A percentile compares a stretch with the other conserved stretches of the same genome.
Evolutionary conservation across 2,888 invertebrate species (phyloP).

Genomic region (Coleophora deauratella): DNA sequence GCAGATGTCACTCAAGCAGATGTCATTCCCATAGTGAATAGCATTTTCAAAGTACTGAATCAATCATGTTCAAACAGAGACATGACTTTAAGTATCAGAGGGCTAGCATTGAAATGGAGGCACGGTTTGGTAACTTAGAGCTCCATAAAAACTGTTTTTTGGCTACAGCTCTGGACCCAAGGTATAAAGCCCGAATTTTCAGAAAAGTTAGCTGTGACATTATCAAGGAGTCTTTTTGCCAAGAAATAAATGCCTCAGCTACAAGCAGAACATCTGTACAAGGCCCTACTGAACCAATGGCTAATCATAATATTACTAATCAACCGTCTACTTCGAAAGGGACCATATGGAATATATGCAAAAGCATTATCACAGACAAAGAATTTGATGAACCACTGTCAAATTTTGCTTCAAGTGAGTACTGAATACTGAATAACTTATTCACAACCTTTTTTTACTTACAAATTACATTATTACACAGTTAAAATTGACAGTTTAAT

Average conservation of each 20-base stretch:
- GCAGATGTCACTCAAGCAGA: not conserved
- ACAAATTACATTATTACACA: constrained; percentile 2
- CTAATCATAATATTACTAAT: not conserved
- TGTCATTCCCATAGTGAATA: not conserved
- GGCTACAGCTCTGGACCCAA: not conserved
- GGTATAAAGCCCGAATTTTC: not conserved
- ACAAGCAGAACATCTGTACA: not conserved
- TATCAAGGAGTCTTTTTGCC: not conserved
- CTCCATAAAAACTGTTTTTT: not conserved
- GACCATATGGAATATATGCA: constrained; percentile 1
- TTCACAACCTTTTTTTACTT: constrained; percentile 2
- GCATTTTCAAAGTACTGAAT: not conserved
- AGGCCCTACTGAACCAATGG: not conserved
- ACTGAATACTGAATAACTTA: constrained; percentile 1
- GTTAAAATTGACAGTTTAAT: constrained; percentile 1
- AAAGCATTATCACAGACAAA: constrained; percentile 1
- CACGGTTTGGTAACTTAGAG: not conserved
- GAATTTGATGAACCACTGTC: constrained; percentile 1
- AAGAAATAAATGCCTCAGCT: constrained; percentile 1
- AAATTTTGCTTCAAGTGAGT: constrained; percentile 1
- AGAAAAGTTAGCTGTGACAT: not conserved
- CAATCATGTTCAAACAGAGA: not conserved
- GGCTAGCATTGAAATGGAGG: not conserved
- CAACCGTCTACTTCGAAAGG: not conserved
- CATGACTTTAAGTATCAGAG: not conserved